phyloP scores from a whole-genome alignment of 2,888 invertebrate species.

The Oscheius myriophilus region DNA sequence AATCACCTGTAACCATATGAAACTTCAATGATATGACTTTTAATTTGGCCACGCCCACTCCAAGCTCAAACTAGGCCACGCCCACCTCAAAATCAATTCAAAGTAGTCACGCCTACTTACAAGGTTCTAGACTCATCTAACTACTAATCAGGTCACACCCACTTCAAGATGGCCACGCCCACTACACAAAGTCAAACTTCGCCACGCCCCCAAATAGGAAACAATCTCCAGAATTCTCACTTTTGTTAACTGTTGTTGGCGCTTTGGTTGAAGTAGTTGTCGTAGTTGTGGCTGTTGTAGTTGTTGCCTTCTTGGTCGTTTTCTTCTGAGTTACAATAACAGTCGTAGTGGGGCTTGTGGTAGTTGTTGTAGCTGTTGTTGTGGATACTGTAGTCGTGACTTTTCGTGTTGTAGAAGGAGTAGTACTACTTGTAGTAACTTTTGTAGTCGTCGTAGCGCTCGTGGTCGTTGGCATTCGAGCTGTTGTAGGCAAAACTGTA shows the following conservation, averaged over 20 bases:
- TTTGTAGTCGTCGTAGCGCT: slow-evolving; percentile 1
- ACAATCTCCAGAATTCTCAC: background rate
- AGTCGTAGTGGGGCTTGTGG: background rate
- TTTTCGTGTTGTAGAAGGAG: background rate
- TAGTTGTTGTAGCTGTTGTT: background rate
- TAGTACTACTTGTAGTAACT: background rate
- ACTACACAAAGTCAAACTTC: too few relatives aligned
- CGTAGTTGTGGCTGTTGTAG: background rate
- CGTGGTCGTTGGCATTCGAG: background rate
- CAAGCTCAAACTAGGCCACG: too few relatives aligned
- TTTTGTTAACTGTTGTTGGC: background rate
- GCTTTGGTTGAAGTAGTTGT: background rate
- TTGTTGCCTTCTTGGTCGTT: background rate
- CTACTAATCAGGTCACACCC: too few relatives aligned
- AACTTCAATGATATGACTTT: too few relatives aligned
- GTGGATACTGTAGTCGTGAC: background rate
- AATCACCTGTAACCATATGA: too few relatives aligned
- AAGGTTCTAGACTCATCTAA: too few relatives aligned
- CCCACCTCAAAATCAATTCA: too few relatives aligned
- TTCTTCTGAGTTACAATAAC: background rate
- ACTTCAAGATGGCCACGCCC: too few relatives aligned
- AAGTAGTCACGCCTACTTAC: too few relatives aligned
- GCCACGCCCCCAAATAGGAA: too few relatives aligned
- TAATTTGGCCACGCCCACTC: too few relatives aligned
- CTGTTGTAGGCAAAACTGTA: background rate